Base-by-base conservation (phyloP, 2,113 vertebrate species). In the Pungitius pungitius region DNA sequence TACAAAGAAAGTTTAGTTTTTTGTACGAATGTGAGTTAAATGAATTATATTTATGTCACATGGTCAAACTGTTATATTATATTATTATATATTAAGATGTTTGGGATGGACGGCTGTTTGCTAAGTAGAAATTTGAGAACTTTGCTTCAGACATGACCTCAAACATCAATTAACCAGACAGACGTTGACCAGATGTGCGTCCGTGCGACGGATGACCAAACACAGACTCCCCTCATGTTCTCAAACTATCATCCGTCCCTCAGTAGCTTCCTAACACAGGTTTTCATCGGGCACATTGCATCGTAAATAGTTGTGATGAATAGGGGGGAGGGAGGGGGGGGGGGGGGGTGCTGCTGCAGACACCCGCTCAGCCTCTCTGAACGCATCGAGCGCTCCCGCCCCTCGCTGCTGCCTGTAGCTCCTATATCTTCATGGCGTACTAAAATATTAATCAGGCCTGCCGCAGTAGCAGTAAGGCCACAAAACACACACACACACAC, bases 361-460 rank as follows among this genome's bases (percentile, higher is more conserved):
- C 45, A 14, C 61, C 70, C 49, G 58, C 27, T 59, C 18, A 57
- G 40, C 37, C 49, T 35, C 69, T 72, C 77, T 63, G 42, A 73
- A 52, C 40, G 27, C 65, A 59, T 47, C 52, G 26, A 74, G 66
- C 65, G 58, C 18, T 58, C 35, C 72, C 40, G 9, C 39, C n/a
- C 24, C 55, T 55, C 14, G 1, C 64, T 49, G 49, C 30, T 30
- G 30, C 63, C 86, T 67, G 24, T 74, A 57, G 80, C 76, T 54
- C 61, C 78, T 57, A 47, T 75, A 52, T 83, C 69, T 82, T 81
- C 68, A 75, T 73, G 70, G 54, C 55, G 74, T 65, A 47, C 80
- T 89, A 52, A 89, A 92, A 87, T 87, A 89, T 90, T 89, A 77
- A 91, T 78, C 26, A 63, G 47, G 61, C 58, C 69, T 8, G 49